Conservation (phyloP, 2,888 invertebrate genomes). For the Biston stratarius region DNA sequence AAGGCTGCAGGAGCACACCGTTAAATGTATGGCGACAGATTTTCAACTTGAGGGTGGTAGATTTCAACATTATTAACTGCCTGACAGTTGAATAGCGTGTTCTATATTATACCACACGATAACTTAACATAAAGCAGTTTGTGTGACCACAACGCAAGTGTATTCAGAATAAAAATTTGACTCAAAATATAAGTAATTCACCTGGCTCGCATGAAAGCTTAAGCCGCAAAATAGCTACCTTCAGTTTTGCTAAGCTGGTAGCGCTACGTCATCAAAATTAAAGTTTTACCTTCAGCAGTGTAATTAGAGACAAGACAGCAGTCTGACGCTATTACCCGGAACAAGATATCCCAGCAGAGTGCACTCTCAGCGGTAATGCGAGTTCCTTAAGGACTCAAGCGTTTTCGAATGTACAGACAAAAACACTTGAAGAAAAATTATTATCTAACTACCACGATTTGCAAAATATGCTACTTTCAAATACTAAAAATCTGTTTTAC, state of each 20-base stretch:
- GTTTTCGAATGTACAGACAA: background rate
- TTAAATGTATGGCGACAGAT: too few relatives aligned
- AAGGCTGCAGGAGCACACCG: too few relatives aligned
- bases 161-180: too few relatives aligned
- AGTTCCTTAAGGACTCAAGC: background rate
- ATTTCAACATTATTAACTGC: too few relatives aligned
- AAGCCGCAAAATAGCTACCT: background rate
- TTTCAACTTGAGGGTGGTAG: too few relatives aligned
- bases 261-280: conserved; percentile 19
- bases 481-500: background rate
- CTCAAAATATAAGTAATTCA: too few relatives aligned
- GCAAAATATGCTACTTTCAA: background rate
- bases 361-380: conserved; percentile 6
- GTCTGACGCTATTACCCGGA: conserved; percentile 33
- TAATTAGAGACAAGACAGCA: conserved; percentile 36
- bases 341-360: conserved; percentile 34
- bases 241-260: conserved; percentile 4
- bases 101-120: too few relatives aligned
- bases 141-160: too few relatives aligned
- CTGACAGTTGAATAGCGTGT: too few relatives aligned
- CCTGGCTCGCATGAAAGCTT: background rate
- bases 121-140: too few relatives aligned
- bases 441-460: background rate
- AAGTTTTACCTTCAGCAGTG: conserved; percentile 24
- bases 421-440: background rate